Conservation (phyloP, 1,140 invertebrate species). For the Bombus waltoni region DNA sequence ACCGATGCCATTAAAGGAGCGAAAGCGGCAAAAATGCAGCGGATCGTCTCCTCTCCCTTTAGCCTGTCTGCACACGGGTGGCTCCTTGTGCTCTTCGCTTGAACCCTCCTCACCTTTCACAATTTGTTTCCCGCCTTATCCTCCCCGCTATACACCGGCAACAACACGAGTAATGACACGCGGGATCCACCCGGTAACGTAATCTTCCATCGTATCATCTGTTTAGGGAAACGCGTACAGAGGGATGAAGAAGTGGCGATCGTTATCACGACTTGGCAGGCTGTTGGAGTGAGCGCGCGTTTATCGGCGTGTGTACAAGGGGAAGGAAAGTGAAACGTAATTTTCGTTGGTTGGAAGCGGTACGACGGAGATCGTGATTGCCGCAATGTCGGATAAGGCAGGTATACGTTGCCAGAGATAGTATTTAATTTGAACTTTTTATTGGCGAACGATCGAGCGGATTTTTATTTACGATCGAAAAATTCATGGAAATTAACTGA, state of each 20-base stretch:
- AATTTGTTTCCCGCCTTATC: conserved; percentile 55
- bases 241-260: conserved; percentile 13
- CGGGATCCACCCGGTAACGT: conserved; percentile 13
- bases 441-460: too few relatives aligned
- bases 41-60: background rate
- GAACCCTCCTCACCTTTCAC: conserved; percentile 50
- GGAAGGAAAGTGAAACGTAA: background rate
- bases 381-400: too few relatives aligned
- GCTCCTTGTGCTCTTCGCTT: background rate
- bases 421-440: too few relatives aligned
- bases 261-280: conserved; percentile 8
- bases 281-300: background rate
- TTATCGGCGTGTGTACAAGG: background rate
- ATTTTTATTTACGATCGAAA: too few relatives aligned
- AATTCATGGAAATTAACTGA: too few relatives aligned
- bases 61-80: background rate
- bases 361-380: too few relatives aligned
- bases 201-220: conserved; percentile 2
- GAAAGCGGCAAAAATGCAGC: conserved; percentile 76
- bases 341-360: background rate
- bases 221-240: background rate
- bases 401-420: too few relatives aligned
- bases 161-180: conserved; percentile 22
- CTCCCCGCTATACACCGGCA: background rate
- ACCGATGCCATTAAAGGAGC: conserved; percentile 78